Evolutionary conservation across 1,140 invertebrate species (phyloP).

Genomic region (Scaptomyza graminum): DNA sequence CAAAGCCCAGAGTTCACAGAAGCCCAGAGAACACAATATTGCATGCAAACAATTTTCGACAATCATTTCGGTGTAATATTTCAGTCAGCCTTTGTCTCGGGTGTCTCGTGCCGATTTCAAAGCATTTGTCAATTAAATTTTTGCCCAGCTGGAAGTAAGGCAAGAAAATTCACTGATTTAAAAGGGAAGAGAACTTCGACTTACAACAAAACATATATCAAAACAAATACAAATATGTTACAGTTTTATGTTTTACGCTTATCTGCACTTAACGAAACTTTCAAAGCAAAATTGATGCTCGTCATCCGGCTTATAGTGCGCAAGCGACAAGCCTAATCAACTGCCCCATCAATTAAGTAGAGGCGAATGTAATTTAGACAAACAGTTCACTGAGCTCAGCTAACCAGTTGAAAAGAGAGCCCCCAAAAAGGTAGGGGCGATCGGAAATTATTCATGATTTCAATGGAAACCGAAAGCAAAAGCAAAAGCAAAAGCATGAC

Average conservation of each 20-base stretch:
- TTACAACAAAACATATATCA: no score
- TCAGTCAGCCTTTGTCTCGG: conserved; percentile 22
- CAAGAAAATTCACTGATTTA: no score
- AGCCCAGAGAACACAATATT: conserved; percentile 13
- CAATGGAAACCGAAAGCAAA: conserved; percentile 60
- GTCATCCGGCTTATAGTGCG: conserved; percentile 22
- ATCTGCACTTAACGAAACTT: neutral
- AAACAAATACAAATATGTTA: no score
- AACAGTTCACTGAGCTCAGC: conserved; percentile 5
- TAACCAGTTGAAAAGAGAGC: neutral
- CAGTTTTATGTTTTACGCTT: no score
- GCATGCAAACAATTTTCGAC: conserved; percentile 54
- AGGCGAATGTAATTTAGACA: conserved; percentile 43
- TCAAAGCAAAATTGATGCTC: conserved; percentile 7
- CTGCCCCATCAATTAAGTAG: conserved; percentile 75
- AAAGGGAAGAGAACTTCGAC: no score
- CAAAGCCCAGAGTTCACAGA: neutral
- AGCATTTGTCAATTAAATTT: conserved; percentile 56
- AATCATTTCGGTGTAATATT: conserved; percentile 54
- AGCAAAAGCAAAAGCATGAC: conserved; percentile 9
- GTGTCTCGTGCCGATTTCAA: conserved; percentile 26
- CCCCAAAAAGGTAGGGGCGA: conserved; percentile 38
- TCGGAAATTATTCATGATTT: conserved; percentile 78
- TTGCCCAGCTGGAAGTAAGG: neutral
- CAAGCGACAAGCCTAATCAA: conserved; percentile 34